Evolutionary conservation across 2,888 invertebrate species (phyloP).

Genomic region (Tipula unca): DNA sequence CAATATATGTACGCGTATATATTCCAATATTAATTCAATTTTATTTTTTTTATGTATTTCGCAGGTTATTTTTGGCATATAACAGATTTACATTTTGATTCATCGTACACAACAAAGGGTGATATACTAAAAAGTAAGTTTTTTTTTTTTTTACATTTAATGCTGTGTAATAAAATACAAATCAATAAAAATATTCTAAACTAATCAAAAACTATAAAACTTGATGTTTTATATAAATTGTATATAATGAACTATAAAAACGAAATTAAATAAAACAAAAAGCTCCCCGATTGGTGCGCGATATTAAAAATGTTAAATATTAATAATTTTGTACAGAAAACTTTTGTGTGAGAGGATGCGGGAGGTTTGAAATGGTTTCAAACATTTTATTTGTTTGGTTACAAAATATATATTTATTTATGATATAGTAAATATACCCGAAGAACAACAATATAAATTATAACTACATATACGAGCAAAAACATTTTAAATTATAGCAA

Average conservation of each 20-base stretch:
- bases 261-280: neutral
- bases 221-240: neutral
- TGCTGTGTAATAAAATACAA: neutral
- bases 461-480: no score
- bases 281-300: neutral
- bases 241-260: neutral
- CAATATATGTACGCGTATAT: neutral
- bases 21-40: neutral
- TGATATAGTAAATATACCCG: no score
- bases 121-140: slow-evolving; percentile 68
- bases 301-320: neutral
- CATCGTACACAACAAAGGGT: slow-evolving; percentile 67
- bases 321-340: neutral
- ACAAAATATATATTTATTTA: no score
- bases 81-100: slow-evolving; percentile 86
- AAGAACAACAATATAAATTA: no score
- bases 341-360: no score
- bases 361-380: neutral
- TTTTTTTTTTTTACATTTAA: neutral
- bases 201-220: neutral
- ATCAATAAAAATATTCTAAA: neutral
- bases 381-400: no score
- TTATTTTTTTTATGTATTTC: slow-evolving; percentile 35
- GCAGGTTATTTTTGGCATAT: slow-evolving; percentile 94
- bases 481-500: neutral